Percentiles rank a stretch among this genome's conserved stretches.
Evolutionary conservation across 2,113 vertebrate species (phyloP).

Genomic region (Coptodon rendalli): DNA sequence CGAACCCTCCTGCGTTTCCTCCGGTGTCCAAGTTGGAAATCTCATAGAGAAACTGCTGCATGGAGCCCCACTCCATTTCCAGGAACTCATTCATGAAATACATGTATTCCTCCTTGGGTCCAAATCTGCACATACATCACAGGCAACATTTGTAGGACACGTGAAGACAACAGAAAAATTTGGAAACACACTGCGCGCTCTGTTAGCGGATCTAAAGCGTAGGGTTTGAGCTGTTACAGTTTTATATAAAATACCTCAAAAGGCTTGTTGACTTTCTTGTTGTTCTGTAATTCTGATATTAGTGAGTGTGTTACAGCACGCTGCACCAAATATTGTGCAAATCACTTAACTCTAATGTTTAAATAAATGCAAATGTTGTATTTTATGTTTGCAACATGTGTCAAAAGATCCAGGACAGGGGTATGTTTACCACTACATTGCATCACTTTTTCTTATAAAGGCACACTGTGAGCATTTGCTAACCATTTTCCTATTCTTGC

Average conservation of each 20-base stretch:
- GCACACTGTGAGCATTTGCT: neutral
- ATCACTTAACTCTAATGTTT: neutral
- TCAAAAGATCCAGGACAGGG: neutral
- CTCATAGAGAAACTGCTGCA: conserved; percentile 98
- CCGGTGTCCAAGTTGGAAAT: conserved; percentile 94
- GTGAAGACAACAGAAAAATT: neutral
- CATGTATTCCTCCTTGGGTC: conserved; percentile 95
- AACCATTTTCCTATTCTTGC: neutral
- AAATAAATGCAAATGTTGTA: neutral
- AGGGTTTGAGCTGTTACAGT: neutral
- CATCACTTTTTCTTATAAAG: neutral
- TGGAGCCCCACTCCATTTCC: conserved; percentile 97
- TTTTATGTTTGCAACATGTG: neutral
- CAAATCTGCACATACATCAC: conserved; percentile 75
- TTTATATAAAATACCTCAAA: neutral
- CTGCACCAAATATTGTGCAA: neutral
- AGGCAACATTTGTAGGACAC: neutral
- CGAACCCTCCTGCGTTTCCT: conserved; percentile 91
- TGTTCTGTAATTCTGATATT: neutral
- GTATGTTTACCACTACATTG: neutral
- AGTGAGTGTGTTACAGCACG: neutral
- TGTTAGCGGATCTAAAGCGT: neutral
- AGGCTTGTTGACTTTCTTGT: neutral
- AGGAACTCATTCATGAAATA: conserved; percentile 98
- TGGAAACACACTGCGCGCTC: neutral